These are phyloP conservation scores for Nephotettix cincticeps DNA, from an alignment of 1,140 invertebrate species.

Conservation along the genomic window DNA sequence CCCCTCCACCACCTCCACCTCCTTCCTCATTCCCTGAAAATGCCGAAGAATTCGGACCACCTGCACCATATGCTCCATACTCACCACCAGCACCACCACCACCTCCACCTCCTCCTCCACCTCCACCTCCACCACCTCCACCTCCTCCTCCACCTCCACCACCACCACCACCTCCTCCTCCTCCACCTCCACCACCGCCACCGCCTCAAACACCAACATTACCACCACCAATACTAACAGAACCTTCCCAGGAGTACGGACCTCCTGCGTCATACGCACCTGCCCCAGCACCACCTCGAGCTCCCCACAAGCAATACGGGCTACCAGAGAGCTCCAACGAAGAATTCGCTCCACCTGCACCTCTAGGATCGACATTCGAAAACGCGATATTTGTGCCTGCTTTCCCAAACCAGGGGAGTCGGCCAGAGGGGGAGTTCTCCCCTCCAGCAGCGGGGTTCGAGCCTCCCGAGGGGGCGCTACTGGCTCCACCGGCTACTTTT, in stretches of 20 bases:
- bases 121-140: neutral
- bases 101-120: neutral
- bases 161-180: neutral
- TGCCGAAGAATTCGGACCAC: too few relatives aligned
- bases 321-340: neutral
- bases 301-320: neutral
- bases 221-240: neutral
- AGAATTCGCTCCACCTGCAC: neutral
- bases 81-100: neutral
- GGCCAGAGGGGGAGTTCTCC: neutral
- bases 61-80: neutral
- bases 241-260: too few relatives aligned
- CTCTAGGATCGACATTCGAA: too few relatives aligned
- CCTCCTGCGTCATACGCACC: neutral
- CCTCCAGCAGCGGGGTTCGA: neutral
- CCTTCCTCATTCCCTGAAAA: neutral
- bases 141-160: neutral
- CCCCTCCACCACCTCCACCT: neutral
- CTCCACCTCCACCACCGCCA: neutral
- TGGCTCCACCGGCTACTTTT: neutral
- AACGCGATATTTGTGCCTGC: neutral
- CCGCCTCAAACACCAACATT: neutral
- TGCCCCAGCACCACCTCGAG: neutral
- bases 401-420: neutral
- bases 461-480: neutral